Base-by-base conservation (phyloP, 2,888 invertebrate genomes). In the Heliconius cydno region DNA sequence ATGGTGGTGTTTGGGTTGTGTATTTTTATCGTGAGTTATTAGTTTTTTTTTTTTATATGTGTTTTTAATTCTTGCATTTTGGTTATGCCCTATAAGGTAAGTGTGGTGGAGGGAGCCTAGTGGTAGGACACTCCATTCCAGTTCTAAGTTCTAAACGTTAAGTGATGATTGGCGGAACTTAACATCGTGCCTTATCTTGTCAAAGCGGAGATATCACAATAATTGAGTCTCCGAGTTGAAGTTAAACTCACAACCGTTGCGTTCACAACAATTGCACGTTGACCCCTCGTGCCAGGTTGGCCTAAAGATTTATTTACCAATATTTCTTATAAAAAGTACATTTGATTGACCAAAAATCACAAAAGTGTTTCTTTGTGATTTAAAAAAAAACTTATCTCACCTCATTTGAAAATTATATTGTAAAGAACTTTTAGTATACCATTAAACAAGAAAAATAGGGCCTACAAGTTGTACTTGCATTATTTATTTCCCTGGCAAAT, bases 11-110 rank as follows among this genome's bases (percentile, higher is more conserved):
- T 15, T 1, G 19, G 25, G 63, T 77, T 38, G n/a, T 60, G 66
- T 68, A 63, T 76, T 66, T 79, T 67, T 38, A 70, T 79, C 34
- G 68, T 30, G n/a, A 38, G 3, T 75, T 65, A 75, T 75, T 65
- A 41, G 13, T 41, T n/a, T n/a, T 9, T 41, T 34, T 41, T 41
- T 9, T 41, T 34, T 28, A 28, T 41, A 63, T 15, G 15, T 52
- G 15, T 19, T 52, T 7, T 52, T 22, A 22, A 19, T 52, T 52
- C 52, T 52, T 7, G 6, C 52, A 52, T 22, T 19, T 52, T 52
- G 22, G 0, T 38, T 38, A 38, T 38, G 12, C 2, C 38, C 9
- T 12, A 38, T 38, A 38, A 38, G 3, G 38, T 38, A 38, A 12
- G 12, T 38, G 38, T 38, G 38, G 0, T 12, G 5, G 12, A 38